Evolutionary conservation across 2,797 vertebrate genomes (phyloP).

Genomic region (Sebastolobus alascanus): DNA sequence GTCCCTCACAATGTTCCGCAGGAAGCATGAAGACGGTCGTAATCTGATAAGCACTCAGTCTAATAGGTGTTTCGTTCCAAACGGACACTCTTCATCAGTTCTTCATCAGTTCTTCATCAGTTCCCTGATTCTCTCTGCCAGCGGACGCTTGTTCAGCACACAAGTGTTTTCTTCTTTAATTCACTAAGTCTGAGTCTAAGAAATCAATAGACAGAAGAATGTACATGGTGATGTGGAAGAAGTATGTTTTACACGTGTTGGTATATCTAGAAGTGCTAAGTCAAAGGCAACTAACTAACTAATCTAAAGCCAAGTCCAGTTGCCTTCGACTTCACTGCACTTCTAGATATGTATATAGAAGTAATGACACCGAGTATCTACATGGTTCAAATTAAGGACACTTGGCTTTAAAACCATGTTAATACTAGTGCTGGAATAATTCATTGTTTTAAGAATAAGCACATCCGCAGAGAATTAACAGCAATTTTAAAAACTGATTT

Average conservation of each 20-base stretch:
- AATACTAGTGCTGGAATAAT: not conserved
- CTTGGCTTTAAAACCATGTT: not conserved
- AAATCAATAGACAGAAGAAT: not conserved
- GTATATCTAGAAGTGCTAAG: no score
- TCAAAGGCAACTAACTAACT: no score
- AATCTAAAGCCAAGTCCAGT: no score
- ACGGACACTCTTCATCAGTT: not conserved
- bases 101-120: no score
- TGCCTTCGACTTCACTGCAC: no score
- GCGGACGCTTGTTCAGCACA: not conserved
- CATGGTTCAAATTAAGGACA: not conserved
- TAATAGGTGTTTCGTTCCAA: constrained; percentile 9
- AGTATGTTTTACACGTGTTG: no score
- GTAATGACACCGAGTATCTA: not conserved
- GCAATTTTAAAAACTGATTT: not conserved
- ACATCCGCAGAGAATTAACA: not conserved
- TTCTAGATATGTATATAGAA: no score
- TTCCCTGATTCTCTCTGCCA: not conserved
- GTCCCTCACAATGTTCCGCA: not conserved
- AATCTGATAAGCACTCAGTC: not conserved
- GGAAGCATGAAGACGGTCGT: not conserved
- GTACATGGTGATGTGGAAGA: not conserved
- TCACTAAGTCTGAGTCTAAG: not conserved
- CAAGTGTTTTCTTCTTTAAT: not conserved
- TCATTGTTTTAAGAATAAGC: not conserved